A percentile compares a stretch with the other conserved stretches of the same genome.
These are phyloP conservation scores for Sebastolobus alascanus DNA, from an alignment of 2,797 vertebrate species.

Conservation along the genomic window DNA sequence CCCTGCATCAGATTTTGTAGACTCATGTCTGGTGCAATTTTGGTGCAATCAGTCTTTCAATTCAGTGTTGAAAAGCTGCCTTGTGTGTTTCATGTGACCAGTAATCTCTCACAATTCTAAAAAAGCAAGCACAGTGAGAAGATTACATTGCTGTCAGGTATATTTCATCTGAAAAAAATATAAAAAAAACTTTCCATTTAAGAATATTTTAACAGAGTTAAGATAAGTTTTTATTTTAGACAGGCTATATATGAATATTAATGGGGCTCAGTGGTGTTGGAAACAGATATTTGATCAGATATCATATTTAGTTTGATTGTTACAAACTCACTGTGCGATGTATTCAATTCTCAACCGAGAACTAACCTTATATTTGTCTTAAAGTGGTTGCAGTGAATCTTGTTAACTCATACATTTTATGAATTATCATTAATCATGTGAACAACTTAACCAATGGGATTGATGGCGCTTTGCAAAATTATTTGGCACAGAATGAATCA, in stretches of 20 bases:
- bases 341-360: not conserved
- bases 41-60: conserved; percentile 64
- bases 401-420: not conserved
- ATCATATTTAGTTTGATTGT: not conserved
- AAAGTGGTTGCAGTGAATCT: not conserved
- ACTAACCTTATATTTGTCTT: not conserved
- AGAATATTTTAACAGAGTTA: not conserved
- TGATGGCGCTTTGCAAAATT: not conserved
- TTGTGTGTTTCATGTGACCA: conserved; percentile 48
- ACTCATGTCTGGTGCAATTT: conserved; percentile 57
- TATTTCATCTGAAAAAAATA: conserved; percentile 22
- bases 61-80: conserved; percentile 40
- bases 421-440: not conserved
- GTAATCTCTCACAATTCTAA: conserved; percentile 24
- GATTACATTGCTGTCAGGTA: conserved; percentile 28
- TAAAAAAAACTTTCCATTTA: not conserved
- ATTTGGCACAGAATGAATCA: too few species aligned
- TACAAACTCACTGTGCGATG: not conserved
- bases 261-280: not conserved
- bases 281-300: not conserved
- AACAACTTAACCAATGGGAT: not conserved
- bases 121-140: conserved; percentile 25
- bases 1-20: conserved; percentile 22
- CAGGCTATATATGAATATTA: not conserved
- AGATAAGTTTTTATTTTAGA: not conserved